Conservation (phyloP, 2,113 vertebrate species). For the Cariama cristata region DNA sequence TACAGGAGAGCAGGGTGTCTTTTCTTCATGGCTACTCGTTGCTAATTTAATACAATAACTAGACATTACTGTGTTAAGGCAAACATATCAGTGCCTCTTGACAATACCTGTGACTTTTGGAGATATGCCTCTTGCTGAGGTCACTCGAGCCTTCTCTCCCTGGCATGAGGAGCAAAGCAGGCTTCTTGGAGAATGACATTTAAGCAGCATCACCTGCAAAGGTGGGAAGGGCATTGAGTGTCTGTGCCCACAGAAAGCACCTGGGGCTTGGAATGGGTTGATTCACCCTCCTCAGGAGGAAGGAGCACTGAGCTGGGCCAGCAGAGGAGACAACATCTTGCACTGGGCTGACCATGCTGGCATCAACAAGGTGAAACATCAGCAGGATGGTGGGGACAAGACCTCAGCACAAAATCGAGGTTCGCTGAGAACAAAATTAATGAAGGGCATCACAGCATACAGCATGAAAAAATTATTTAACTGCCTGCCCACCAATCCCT, state of each 20-base stretch:
- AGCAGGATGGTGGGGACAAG: background rate
- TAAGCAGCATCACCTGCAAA: background rate
- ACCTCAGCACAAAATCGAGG: background rate
- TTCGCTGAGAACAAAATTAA: background rate
- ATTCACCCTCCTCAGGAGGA: background rate
- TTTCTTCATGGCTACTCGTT: background rate
- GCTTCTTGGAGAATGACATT: rapidly evolving
- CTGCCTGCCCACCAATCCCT: background rate
- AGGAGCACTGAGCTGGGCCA: background rate
- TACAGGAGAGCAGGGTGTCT: background rate
- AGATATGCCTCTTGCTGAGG: background rate
- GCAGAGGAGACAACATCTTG: background rate
- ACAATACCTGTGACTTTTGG: background rate
- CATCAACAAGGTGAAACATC: background rate
- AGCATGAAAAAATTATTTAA: background rate
- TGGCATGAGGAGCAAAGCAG: background rate
- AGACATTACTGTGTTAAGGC: background rate
- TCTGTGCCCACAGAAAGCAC: background rate
- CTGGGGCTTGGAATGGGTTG: background rate
- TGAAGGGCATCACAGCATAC: background rate
- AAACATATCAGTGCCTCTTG: background rate
- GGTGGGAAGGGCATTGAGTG: background rate
- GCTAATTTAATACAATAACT: background rate
- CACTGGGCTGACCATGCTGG: background rate
- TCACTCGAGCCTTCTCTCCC: background rate